Conservation (phyloP, 2,113 vertebrate genomes). For the Ginglymostoma cirratum region DNA sequence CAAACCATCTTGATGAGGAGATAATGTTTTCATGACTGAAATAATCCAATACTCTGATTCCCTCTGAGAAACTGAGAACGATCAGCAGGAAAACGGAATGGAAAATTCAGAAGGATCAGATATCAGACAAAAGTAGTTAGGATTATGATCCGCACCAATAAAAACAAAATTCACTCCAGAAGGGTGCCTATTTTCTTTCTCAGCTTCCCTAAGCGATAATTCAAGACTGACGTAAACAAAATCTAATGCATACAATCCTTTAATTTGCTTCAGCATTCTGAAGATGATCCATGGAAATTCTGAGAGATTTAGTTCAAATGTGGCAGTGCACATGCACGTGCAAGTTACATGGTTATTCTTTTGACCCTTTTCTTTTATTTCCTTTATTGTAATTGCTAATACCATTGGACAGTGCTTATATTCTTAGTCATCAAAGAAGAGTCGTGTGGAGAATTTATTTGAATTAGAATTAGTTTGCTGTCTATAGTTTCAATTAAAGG, state of each 20-base stretch:
- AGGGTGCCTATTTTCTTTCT: conserved; percentile 12
- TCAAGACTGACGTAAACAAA: background rate
- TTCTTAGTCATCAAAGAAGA: background rate
- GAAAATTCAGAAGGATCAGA: conserved; percentile 10
- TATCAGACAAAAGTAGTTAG: conserved; percentile 19
- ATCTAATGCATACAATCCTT: background rate
- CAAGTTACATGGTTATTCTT: background rate
- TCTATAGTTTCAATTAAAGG: background rate
- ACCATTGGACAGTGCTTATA: background rate
- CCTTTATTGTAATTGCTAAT: background rate
- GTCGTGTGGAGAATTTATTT: background rate
- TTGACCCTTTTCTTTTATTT: background rate
- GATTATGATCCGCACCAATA: conserved; percentile 21
- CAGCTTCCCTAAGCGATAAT: background rate
- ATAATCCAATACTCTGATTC: background rate
- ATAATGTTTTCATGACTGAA: background rate
- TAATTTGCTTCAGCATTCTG: background rate
- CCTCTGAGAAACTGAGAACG: background rate
- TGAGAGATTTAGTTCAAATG: background rate
- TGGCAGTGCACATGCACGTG: too few species aligned
- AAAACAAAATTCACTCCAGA: background rate
- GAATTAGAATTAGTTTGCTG: background rate
- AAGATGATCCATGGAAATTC: background rate
- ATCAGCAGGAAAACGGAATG: conserved; percentile 12
- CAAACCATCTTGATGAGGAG: background rate